Percentiles rank a stretch among this genome's conserved stretches.
These are phyloP conservation scores for Zalophus californianus DNA, from an alignment of 2,797 vertebrate species.

Conservation along the genomic window DNA sequence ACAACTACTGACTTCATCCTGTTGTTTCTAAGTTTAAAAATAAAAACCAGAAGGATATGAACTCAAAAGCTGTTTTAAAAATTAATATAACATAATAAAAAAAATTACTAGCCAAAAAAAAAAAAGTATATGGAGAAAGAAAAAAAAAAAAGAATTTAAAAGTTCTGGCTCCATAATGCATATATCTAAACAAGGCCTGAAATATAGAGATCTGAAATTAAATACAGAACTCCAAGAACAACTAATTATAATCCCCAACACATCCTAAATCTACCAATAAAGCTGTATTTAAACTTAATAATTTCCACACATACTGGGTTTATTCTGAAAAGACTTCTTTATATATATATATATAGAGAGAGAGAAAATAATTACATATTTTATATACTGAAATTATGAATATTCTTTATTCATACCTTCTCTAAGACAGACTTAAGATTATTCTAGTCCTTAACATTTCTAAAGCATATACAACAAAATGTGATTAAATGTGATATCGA, in stretches of 20 bases:
- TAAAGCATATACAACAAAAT: slow-evolving; percentile 17
- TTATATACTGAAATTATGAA: slow-evolving; percentile 4
- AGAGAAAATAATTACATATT: background rate
- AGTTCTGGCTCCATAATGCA: background rate
- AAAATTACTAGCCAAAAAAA: too few relatives aligned
- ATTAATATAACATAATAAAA: too few relatives aligned
- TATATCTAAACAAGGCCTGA: background rate
- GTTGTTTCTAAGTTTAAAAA: slow-evolving; percentile 61
- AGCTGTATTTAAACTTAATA: slow-evolving; percentile 10
- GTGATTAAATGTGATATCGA: background rate
- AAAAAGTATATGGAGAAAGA: too few relatives aligned
- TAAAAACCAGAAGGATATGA: slow-evolving; percentile 19
- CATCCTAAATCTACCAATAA: slow-evolving; percentile 19
- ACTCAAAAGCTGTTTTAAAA: slow-evolving; percentile 4
- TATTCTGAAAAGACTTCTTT: slow-evolving; percentile 46
- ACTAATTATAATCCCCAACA: background rate
- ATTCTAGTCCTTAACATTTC: slow-evolving; percentile 32
- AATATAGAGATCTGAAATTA: slow-evolving; percentile 11
- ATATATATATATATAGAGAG: background rate
- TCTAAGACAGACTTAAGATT: slow-evolving; percentile 26
- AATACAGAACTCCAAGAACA: slow-evolving; percentile 28
- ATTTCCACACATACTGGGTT: slow-evolving; percentile 5
- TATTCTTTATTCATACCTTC: slow-evolving; percentile 13
- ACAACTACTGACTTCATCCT: slow-evolving; percentile 8
- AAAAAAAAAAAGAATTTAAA: background rate